phyloP scores from a whole-genome alignment of 2,113 vertebrate species.

The Rhegmatorhina hoffmannsi region DNA sequence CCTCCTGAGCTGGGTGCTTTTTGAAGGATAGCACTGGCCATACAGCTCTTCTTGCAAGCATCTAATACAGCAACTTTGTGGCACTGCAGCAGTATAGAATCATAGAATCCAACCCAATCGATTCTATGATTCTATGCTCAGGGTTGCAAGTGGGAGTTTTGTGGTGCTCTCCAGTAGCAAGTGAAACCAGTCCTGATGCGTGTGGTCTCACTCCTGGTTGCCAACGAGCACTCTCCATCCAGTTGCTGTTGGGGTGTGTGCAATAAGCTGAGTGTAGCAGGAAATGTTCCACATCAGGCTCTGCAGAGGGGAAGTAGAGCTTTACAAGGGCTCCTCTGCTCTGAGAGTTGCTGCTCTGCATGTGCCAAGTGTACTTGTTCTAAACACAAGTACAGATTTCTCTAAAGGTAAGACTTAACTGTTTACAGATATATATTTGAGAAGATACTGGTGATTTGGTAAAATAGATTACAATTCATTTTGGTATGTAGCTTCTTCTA shows the following conservation, averaged over 20 bases:
- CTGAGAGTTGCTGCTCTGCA: fast-evolving
- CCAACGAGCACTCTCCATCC: neutral
- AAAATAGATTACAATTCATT: neutral
- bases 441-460: neutral
- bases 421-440: neutral
- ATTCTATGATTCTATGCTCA: too few species aligned
- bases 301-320: neutral
- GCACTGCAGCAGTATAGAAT: neutral
- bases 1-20: neutral
- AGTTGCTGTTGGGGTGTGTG: neutral
- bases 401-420: neutral
- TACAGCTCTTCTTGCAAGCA: neutral
- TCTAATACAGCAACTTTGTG: neutral
- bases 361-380: neutral
- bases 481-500: neutral
- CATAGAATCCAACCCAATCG: too few species aligned
- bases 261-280: neutral
- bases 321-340: neutral
- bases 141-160: neutral
- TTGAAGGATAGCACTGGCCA: neutral
- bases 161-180: too few species aligned
- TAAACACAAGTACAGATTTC: neutral
- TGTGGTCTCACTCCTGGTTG: neutral
- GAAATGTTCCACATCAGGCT: neutral
- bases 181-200: fast-evolving